Conservation (phyloP, 2,797 vertebrate genomes). For the Clarias fuscus region DNA sequence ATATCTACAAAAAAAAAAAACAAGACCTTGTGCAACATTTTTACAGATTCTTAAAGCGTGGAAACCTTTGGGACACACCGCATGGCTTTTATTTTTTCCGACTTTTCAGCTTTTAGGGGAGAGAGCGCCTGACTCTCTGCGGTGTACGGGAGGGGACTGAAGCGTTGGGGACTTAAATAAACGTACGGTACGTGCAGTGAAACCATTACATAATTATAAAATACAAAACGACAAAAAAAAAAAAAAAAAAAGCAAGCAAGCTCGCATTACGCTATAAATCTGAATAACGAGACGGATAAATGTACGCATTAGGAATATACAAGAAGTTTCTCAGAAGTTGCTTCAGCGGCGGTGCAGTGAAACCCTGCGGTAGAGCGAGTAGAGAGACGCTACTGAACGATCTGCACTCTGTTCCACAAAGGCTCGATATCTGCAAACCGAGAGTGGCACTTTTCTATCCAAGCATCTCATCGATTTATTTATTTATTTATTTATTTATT, state of each 20-base stretch:
- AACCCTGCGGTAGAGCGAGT: conserved; percentile 67
- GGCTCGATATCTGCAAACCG: conserved; percentile 50
- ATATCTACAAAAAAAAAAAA: conserved; percentile 85
- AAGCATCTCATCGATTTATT: conserved; percentile 52
- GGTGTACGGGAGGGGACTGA: conserved; percentile 75
- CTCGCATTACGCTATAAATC: conserved; percentile 41
- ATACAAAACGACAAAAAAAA: conserved; percentile 58
- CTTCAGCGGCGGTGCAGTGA: conserved; percentile 72
- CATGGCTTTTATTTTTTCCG: conserved; percentile 81
- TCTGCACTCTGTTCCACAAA: conserved; percentile 62
- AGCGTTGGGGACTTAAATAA: conserved; percentile 69
- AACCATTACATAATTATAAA: conserved; percentile 59
- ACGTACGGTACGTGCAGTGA: conserved; percentile 71
- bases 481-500: conserved; percentile 11
- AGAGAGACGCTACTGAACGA: conserved; percentile 64
- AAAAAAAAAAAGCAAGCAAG: conserved; percentile 53
- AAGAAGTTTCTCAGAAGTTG: conserved; percentile 68
- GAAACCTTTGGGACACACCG: conserved; percentile 82
- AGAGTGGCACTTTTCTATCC: conserved; percentile 67
- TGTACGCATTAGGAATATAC: conserved; percentile 54
- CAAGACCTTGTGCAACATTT: conserved; percentile 94
- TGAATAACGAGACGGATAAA: conserved; percentile 55
- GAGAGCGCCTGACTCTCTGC: conserved; percentile 66
- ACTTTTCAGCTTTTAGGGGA: conserved; percentile 76
- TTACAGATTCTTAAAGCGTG: conserved; percentile 94